These are phyloP conservation scores for Accipiter virgatus DNA, from an alignment of 2,113 vertebrate genomes.

Conservation along the genomic window DNA sequence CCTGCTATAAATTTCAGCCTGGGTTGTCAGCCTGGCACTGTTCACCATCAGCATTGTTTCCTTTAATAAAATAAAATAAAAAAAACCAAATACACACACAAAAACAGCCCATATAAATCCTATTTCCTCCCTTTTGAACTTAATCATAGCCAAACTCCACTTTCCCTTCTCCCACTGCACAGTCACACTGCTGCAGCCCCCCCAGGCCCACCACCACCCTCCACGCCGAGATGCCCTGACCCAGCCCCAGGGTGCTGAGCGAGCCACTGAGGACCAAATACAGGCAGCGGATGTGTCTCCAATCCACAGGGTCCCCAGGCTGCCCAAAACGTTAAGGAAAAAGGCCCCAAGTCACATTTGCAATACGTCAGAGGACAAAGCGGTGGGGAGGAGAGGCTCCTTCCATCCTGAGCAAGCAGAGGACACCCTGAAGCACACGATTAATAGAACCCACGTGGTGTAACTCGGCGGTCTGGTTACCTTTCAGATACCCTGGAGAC, in stretches of 20 bases:
- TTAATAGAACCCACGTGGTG: rapidly evolving
- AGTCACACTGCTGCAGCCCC: neutral
- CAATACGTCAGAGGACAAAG: neutral
- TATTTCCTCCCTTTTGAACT: neutral
- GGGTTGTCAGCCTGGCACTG: neutral
- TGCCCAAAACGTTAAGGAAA: neutral
- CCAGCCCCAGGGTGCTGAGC: neutral
- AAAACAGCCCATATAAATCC: neutral
- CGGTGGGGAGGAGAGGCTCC: rapidly evolving
- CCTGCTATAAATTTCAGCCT: neutral
- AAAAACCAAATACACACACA: too few relatives aligned
- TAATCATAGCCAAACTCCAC: neutral
- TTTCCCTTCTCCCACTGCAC: neutral
- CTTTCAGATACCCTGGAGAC: neutral
- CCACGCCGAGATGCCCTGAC: rapidly evolving
- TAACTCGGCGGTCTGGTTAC: neutral
- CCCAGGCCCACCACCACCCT: rapidly evolving
- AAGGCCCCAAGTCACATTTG: neutral
- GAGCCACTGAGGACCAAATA: neutral
- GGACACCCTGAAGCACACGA: neutral
- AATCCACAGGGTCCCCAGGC: neutral
- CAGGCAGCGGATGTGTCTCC: rapidly evolving
- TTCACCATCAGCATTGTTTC: neutral
- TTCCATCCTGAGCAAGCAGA: neutral
- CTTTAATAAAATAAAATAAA: neutral